Evolutionary conservation across 2,888 invertebrate genomes (phyloP), one percentile per base, ranked within the genome.

Genomic region (Hipparchia semele): DNA sequence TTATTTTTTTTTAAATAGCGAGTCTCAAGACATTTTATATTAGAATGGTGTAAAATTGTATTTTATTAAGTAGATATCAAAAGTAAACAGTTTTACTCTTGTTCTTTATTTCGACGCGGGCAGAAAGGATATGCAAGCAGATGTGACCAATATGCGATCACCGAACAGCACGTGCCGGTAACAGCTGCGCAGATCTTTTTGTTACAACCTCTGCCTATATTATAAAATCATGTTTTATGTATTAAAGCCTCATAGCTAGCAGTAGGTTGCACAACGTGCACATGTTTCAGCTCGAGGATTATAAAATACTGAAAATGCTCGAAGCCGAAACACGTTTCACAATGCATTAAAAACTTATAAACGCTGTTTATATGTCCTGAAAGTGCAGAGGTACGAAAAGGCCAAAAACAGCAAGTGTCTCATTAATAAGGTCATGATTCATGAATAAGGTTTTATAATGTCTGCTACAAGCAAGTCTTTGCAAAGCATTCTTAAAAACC

Each of bases 141-240:
- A 74, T 74, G 75, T 65, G 72, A 49, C 46, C 77, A 73, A 73
- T 65, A 66, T 72, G 71, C 68, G 74, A 62, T 58, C 49, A 65
- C 61, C 58, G 70, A 56, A 71, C 33, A 74, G 78, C 86, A 84
- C 84, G 86, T 85, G 86, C 84, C 77, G 58, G 62, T 39, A 75
- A 76, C 86, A 85, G 83, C 83, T 85, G 85, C 79, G 76, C 74
- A 65, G 65, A 56, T 70, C 68, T 72, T 73, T 75, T 71, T 71
- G 54, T 61, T 61, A 13, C 13, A 49, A 71, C 58, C 60, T 65
- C 66, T 72, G 59, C 60, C 49, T 56, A 9, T 39, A 56, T 66
- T 45, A n/a, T 68, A 59, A 13, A 33, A 60, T 60, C 60, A 51
- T 33, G n/a, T 51, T 68, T 60, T n/a, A 60, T 59, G 6, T 65